phyloP scores from a whole-genome alignment of 1,140 invertebrate genomes.

The Steinernema khuongi region DNA sequence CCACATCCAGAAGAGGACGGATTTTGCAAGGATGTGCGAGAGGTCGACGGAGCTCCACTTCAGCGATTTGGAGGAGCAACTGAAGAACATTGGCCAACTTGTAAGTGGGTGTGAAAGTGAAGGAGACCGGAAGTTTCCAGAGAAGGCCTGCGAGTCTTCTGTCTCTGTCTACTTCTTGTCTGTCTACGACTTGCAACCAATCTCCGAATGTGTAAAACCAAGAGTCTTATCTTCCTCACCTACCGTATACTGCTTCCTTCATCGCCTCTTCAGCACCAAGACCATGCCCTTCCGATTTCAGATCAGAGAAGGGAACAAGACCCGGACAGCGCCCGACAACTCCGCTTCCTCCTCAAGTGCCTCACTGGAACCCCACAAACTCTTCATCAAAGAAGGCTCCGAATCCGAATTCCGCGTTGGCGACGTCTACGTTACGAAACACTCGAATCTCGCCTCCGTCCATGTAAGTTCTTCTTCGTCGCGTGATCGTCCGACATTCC shows the following conservation, averaged over 20 bases:
- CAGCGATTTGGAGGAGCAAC: background rate
- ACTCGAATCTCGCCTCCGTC: background rate
- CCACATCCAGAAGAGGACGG: background rate
- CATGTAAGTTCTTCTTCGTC: background rate
- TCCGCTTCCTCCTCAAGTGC: background rate
- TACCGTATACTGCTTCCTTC: no score
- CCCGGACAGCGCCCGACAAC: background rate
- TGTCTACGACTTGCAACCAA: no score
- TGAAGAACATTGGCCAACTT: background rate
- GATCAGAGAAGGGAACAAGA: constrained; percentile 4
- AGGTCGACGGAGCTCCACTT: background rate
- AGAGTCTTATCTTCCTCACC: no score
- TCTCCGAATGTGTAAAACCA: no score
- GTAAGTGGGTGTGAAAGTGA: background rate
- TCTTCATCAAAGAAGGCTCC: background rate
- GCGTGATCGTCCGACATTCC: no score
- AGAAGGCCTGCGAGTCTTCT: no score
- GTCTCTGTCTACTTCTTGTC: no score
- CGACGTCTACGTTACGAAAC: constrained; percentile 14
- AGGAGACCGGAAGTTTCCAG: no score
- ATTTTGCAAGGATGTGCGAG: constrained; percentile 4
- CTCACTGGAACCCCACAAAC: background rate
- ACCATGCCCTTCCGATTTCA: background rate
- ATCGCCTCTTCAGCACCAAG: background rate
- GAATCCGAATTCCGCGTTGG: constrained; percentile 2